Percentiles rank a stretch among this genome's conserved stretches.
Conservation (phyloP, 2,888 invertebrate species). For the Drosophila peninsularis region DNA sequence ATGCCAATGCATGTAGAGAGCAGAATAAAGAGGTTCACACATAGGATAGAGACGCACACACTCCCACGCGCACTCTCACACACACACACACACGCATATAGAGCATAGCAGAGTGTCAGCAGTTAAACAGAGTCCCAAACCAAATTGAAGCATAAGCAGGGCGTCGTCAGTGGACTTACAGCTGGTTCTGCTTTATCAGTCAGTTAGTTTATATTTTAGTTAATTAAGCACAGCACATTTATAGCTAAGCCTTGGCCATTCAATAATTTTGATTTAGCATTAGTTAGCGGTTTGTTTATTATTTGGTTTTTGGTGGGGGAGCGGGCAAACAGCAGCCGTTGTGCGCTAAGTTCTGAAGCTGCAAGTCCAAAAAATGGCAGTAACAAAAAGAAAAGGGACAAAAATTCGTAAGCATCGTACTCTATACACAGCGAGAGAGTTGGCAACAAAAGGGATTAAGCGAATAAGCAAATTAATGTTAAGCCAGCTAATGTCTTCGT, state of each 20-base stretch:
- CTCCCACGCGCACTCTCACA: conserved; percentile 7
- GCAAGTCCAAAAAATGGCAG: conserved; percentile 65
- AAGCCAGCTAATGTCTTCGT: conserved; percentile 64
- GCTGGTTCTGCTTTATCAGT: conserved; percentile 30
- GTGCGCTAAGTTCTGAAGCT: conserved; percentile 68
- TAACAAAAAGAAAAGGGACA: conserved; percentile 42
- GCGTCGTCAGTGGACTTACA: conserved; percentile 53
- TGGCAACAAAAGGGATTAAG: conserved; percentile 49
- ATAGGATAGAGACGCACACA: conserved; percentile 22
- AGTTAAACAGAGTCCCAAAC: conserved; percentile 58
- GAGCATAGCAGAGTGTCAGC: conserved; percentile 48
- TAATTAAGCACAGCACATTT: conserved; percentile 75
- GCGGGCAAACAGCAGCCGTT: conserved; percentile 66
- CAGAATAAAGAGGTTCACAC: conserved; percentile 37
- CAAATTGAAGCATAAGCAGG: conserved; percentile 73
- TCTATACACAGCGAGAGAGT: conserved; percentile 44
- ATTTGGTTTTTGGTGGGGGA: conserved; percentile 26
- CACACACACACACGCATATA: not conserved
- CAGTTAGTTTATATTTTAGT: conserved; percentile 45
- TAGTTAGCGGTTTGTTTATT: conserved; percentile 18
- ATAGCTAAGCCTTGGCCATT: conserved; percentile 54
- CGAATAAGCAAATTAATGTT: conserved; percentile 62
- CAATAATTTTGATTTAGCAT: conserved; percentile 18
- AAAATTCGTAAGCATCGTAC: conserved; percentile 38
- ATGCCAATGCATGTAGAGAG: conserved; percentile 41